A percentile compares a stretch with the other conserved stretches of the same genome.
Evolutionary conservation across 2,888 invertebrate genomes (phyloP).

Genomic region (Pseudococcus viburni): DNA sequence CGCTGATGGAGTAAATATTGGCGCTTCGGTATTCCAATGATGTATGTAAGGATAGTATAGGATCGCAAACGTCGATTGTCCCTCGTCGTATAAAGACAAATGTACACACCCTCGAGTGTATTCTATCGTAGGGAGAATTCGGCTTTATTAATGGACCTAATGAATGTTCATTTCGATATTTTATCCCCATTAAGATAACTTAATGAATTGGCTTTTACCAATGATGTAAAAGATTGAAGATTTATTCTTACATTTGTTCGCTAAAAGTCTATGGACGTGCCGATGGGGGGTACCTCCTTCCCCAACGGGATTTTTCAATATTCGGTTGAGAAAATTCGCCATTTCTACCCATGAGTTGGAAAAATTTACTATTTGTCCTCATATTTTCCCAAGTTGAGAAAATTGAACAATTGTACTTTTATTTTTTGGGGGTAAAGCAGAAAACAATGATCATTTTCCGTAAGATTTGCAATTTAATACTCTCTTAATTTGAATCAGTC

Average conservation of each 20-base stretch:
- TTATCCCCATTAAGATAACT: constrained; percentile 59
- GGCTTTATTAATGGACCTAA: constrained; percentile 64
- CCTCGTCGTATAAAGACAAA: constrained; percentile 6
- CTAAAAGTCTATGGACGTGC: too few relatives aligned
- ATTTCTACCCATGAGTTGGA: too few relatives aligned
- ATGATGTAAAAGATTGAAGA: background rate
- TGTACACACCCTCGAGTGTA: constrained; percentile 38
- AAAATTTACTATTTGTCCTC: too few relatives aligned
- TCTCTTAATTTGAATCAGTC: too few relatives aligned
- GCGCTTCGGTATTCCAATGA: constrained; percentile 58
- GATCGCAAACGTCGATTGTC: constrained; percentile 56
- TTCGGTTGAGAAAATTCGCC: too few relatives aligned
- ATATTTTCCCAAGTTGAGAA: too few relatives aligned
- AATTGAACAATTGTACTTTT: too few relatives aligned
- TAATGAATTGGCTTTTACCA: constrained; percentile 57
- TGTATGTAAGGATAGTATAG: constrained; percentile 48
- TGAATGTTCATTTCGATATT: constrained; percentile 66
- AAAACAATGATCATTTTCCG: too few relatives aligned
- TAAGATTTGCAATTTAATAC: too few relatives aligned
- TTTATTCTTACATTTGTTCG: background rate
- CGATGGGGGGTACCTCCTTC: too few relatives aligned
- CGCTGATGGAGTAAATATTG: constrained; percentile 67
- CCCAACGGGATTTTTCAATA: too few relatives aligned
- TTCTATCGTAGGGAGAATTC: constrained; percentile 47
- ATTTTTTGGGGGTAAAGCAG: too few relatives aligned